Evolutionary conservation across 2,113 vertebrate species (phyloP).

Genomic region (Heterotilapia buettikoferi): DNA sequence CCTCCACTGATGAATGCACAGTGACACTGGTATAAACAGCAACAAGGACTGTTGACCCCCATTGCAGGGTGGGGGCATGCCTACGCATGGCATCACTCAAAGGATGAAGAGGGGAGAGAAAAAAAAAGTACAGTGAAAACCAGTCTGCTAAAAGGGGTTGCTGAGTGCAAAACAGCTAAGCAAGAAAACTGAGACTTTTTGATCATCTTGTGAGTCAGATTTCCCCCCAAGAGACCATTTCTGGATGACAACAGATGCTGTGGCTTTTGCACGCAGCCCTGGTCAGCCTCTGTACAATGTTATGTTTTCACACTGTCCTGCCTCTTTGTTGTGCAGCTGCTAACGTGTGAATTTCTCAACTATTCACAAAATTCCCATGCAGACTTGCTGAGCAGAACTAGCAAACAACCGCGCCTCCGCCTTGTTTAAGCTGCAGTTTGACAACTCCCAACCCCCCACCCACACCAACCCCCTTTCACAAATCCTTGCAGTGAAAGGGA

Average conservation of each 20-base stretch:
- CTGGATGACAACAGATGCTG: constrained; percentile 39
- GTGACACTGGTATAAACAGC: constrained; percentile 52
- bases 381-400: constrained; percentile 7
- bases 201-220: constrained; percentile 38
- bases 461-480: neutral
- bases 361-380: constrained; percentile 37
- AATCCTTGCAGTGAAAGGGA: constrained; percentile 37
- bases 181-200: constrained; percentile 30
- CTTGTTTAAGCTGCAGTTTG: constrained; percentile 24
- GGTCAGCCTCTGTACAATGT: constrained; percentile 19
- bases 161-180: constrained; percentile 30
- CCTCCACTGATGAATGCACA: constrained; percentile 44
- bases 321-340: constrained; percentile 23
- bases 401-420: constrained; percentile 34
- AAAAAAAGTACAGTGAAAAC: constrained; percentile 33
- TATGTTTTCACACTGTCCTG: constrained; percentile 28
- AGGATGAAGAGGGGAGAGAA: neutral
- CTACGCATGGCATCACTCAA: constrained; percentile 21
- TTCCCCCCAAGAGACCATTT: constrained; percentile 39
- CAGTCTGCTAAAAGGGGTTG: constrained; percentile 20
- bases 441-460: constrained; percentile 35
- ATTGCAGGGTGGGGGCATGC: constrained; percentile 12
- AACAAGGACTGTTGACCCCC: constrained; percentile 42
- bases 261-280: neutral
- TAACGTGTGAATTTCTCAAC: constrained; percentile 40